Evolutionary conservation across 2,797 vertebrate species (phyloP), one percentile per base, ranked within the genome.

Genomic region (Acanthopagrus latus): DNA sequence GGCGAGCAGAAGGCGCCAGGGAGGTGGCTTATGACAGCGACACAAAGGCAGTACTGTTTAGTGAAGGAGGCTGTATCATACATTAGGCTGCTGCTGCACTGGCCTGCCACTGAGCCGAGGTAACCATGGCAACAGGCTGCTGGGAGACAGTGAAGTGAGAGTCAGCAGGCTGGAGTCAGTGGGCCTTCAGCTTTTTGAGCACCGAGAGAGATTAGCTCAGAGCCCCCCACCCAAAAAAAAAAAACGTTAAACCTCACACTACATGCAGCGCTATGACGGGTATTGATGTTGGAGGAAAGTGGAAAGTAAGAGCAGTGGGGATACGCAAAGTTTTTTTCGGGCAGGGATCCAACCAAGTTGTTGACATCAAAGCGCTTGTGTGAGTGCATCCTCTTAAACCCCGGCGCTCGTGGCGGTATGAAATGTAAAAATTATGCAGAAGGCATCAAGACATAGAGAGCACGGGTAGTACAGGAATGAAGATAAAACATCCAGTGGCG

Each of bases 81-180:
- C 86, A 88, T 89, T 90, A 83, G 82, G 64, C 85, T 90, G 86
- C 83, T 83, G 87, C 93, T 78, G 89, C 87, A 90, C 88, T 51
- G 72, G 84, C 84, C 89, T 91, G 90, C 92, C 82, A 79, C 78
- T 74, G 92, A 93, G 90, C 89, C 70, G 84, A 77, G 76, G 95
- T 96, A 93, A 94, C 95, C 95, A 96, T 95, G 92, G 93, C 88
- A 96, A 96, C 95, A 94, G 88, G 88, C 90, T 92, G 90, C 91
- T 70, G 86, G 88, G 85, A 94, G 89, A 89, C 79, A 81, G 86
- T 68, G 64, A 74, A 90, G 89, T 64, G 78, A 87, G 87, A 89
- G 91, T 89, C 87, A 88, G 82, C 85, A 84, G 84, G 83, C 86
- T 87, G 70, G 83, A 92, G 88, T 90, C 84, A 85, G 89, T 89